Percentiles rank a stretch among this genome's conserved stretches.
phyloP scores from a whole-genome alignment of 2,888 invertebrate genomes.

The Yponomeuta plumbellus region DNA sequence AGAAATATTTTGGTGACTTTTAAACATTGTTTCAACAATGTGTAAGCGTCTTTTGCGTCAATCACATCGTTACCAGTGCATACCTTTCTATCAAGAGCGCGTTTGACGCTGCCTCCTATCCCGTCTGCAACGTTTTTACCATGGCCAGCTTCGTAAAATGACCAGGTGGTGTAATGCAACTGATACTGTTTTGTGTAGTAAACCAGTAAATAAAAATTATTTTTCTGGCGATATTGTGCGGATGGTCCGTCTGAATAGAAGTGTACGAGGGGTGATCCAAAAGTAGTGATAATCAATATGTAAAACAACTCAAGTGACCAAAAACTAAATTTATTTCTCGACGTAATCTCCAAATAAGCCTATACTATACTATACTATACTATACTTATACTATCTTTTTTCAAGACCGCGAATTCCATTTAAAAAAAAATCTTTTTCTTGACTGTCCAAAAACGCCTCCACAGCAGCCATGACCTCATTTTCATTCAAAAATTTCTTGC shows the following conservation, averaged over 20 bases:
- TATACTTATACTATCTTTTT: no score
- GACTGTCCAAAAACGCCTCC: no score
- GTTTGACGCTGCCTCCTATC: slow-evolving; percentile 20
- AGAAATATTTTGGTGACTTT: slow-evolving; percentile 25
- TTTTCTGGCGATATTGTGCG: slow-evolving; percentile 22
- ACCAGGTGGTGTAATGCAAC: slow-evolving; percentile 18
- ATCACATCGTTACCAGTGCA: slow-evolving; percentile 20
- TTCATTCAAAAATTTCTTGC: no score
- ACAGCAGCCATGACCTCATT: no score
- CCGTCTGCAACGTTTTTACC: slow-evolving; percentile 23
- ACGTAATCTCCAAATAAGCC: no score
- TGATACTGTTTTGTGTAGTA: slow-evolving; percentile 13
- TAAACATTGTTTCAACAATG: slow-evolving; percentile 20
- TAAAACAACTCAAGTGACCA: no score
- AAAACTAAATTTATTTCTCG: no score
- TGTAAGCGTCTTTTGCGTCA: slow-evolving; percentile 18
- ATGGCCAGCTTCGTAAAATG: slow-evolving; percentile 19
- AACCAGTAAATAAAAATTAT: slow-evolving; percentile 19
- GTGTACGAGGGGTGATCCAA: no score
- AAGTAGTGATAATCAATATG: no score
- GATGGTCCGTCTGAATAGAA: slow-evolving; percentile 18
- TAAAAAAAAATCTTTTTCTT: no score
- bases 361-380: no score
- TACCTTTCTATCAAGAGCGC: slow-evolving; percentile 18
- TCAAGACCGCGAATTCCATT: no score